Evolutionary conservation across 2,888 invertebrate genomes (phyloP), one percentile per base, ranked within the genome.

Genomic region (Diogma glabrata): DNA sequence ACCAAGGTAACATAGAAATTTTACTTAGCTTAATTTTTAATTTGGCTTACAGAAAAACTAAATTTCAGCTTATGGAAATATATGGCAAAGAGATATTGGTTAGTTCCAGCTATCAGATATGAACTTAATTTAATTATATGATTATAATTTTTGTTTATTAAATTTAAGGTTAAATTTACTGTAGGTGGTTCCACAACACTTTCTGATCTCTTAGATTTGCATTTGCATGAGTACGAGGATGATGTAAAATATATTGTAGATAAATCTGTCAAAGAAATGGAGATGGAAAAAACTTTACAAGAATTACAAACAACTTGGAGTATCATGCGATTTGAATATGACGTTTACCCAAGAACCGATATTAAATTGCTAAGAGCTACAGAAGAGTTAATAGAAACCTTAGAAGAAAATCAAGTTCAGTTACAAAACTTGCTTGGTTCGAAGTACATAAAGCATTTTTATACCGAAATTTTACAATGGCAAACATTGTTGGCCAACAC

Each of bases 391-490:
- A 86, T 95, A 28, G 94, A 95, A 69, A 83, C 79, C 0, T 75
- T 96, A 14, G 95, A 95, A 72, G 94, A 95, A 59, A 89, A 95
- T 71, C 95, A 95, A 78, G 90, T 74, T 0, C 87, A 87, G 73
- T 75, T 95, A n/a, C 94, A 95, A 71, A 94, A 87, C 62, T 87
- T 95, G 87, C 78, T 93, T 74, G 85, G 89, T 0, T 94, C 94
- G 0, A 95, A 94, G 65, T 94, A 85, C 67, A 83, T 95, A 54
- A 85, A 83, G 3, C 87, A 81, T 67, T 95, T 93, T 68, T 75
- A 87, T 55, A 76, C 76, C 12, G 89, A 92, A 64, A 91, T 95
- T 0, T 82, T 84, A 0, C 76, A 74, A 16, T 96, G 95, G 95
- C 92, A 91, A 66, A 80, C 77, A 59, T 89, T 88, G 60, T 73